Base-by-base conservation (phyloP, 2,113 vertebrate species). In the Barnardius zonarius region DNA sequence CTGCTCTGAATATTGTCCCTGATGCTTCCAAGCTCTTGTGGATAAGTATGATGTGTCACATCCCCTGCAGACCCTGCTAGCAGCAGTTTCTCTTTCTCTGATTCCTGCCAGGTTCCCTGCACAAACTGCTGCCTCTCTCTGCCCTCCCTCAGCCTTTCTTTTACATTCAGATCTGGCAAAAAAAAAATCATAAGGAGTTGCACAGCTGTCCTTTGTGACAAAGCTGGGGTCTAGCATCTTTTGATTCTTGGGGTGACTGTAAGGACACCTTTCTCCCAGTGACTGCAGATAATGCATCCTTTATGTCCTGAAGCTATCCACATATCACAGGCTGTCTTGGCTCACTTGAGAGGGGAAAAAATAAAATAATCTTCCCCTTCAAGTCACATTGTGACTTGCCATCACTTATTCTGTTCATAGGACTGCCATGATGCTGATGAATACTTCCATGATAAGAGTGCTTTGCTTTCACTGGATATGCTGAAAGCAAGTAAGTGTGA, bases 401-500 rank as follows among this genome's bases (percentile, higher is more conserved):
- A 24, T 76, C 3, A 0, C 43, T 48, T 73, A 27, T 41, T 59
- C 30, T 77, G 13, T 70, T n/a, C 10, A 2, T 18, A 39, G 22
- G 25, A 30, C 44, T 64, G 4, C 66, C 31, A 54, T 6, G 13
- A 18, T 59, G 61, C 17, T 1, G 1, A 13, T 46, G 3, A 2
- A 33, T 74, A 46, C 10, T 16, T 62, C 55, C 0, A 0, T 44
- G 80, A 44, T 39, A 39, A 39, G 11, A 39, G 31, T 8, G 23
- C 28, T 70, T 35, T 55, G 39, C 46, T 70, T 30, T 44, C 41
- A 19, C 27, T 31, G 66, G n/a, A 15, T 55, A 1, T 20, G 10
- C 66, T 31, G 63, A 55, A 46, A 52, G 68, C 25, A 0, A 1
- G 33, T 23, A 1, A 0, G 23, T 3, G 0, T 33, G 62, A 22